A percentile compares a stretch with the other conserved stretches of the same genome.
Conservation (phyloP, 2,888 invertebrate genomes). For the Elegia similella region DNA sequence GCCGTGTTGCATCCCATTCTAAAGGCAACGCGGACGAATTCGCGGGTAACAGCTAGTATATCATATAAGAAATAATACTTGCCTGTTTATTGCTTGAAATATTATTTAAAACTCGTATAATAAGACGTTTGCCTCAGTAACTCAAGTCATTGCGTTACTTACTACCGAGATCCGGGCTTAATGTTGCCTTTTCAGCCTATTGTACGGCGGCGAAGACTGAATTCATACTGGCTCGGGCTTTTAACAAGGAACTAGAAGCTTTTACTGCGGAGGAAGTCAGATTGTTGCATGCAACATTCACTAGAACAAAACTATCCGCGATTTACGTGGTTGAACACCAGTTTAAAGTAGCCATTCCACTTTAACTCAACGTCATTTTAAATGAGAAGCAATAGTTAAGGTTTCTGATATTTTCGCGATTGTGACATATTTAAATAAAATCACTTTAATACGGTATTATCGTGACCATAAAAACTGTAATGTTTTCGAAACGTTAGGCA, state of each 20-base stretch:
- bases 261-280: slow-evolving; percentile 56
- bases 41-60: too few species aligned
- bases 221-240: slow-evolving; percentile 62
- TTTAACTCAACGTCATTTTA: neutral
- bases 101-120: slow-evolving; percentile 18
- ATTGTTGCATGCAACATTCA: slow-evolving; percentile 43
- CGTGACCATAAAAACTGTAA: too few species aligned
- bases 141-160: slow-evolving; percentile 64
- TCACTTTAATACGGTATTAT: too few species aligned
- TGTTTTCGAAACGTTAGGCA: too few species aligned
- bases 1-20: too few species aligned
- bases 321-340: neutral
- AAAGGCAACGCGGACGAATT: too few species aligned
- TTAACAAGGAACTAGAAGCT: slow-evolving; percentile 66
- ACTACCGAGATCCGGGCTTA: slow-evolving; percentile 64
- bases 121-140: slow-evolving; percentile 38
- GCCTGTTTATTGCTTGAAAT: neutral
- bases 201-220: slow-evolving; percentile 55
- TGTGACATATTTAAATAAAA: too few species aligned
- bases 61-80: too few species aligned
- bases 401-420: too few species aligned
- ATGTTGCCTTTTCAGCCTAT: slow-evolving; percentile 66
- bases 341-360: neutral
- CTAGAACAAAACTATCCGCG: neutral
- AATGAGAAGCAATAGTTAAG: too few species aligned